Evolutionary conservation across 2,113 vertebrate species (phyloP).

Genomic region (Camarhynchus parvulus): DNA sequence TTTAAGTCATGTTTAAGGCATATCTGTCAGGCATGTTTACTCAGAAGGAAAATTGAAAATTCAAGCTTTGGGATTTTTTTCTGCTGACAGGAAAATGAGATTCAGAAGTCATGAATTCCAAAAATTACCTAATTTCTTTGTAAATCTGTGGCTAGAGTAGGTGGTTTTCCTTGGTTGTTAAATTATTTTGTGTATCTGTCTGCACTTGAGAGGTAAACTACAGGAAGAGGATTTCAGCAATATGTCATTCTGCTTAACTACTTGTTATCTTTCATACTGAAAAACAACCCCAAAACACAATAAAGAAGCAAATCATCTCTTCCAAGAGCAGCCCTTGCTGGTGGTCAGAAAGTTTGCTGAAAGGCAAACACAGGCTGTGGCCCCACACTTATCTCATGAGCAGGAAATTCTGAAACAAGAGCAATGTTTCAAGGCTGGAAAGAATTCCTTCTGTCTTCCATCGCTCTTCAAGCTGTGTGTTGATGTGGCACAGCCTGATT

Average conservation of each 20-base stretch:
- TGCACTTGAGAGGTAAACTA: neutral
- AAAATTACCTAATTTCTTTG: neutral
- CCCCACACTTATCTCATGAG: neutral
- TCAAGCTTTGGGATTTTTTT: neutral
- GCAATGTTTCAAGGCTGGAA: neutral
- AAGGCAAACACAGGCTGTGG: neutral
- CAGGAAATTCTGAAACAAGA: neutral
- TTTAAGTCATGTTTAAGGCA: neutral
- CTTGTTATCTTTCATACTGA: neutral
- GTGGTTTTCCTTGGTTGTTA: neutral
- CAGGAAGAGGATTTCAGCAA: neutral
- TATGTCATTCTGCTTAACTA: neutral
- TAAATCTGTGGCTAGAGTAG: neutral
- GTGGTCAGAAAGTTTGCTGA: neutral
- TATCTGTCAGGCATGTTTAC: rapidly evolving
- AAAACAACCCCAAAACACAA: neutral
- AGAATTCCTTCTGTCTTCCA: neutral
- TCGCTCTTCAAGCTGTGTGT: neutral
- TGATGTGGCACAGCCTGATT: neutral
- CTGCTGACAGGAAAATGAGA: neutral
- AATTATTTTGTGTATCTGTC: neutral
- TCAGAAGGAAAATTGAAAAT: neutral
- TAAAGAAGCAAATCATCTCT: neutral
- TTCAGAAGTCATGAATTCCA: neutral
- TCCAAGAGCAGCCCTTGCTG: neutral